Base-by-base conservation (phyloP, 2,797 vertebrate species). In the Iguana delicatissima region DNA sequence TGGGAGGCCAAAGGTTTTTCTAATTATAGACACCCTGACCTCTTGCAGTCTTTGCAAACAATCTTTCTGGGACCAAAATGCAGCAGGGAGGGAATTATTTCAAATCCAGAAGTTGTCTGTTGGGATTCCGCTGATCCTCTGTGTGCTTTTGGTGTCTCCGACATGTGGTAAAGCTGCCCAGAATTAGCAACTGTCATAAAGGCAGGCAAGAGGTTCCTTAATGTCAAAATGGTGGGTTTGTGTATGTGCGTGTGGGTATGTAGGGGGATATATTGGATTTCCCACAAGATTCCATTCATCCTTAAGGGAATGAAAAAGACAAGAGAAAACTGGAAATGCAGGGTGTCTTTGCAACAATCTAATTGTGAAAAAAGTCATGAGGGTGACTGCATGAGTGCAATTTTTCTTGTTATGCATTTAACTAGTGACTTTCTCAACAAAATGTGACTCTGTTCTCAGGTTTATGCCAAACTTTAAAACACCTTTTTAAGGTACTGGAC, bases 1-100 rank as follows among this genome's bases (percentile, higher is more conserved):
- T 93, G 95, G 95, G 94, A 96, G 95, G 91, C 87, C 92, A 94
- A 90, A 64, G 87, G 91, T 90, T 77, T 89, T 95, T 94, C 94
- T 93, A 95, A 96, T 95, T 95, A 94, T 95, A 96, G 94, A 38
- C 52, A 42, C n/a, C 32, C 18, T 0, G 59, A 62, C 69, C 32
- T 0, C 74, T 89, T 85, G 93, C 93, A 88, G 4, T 84, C 77
- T 91, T 64, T 91, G 89, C 87, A 55, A 91, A 83, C 85, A 90
- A 90, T 92, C 92, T 93, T 86, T 42, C 89, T 73, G 92, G 91
- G 91, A 80, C 88, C 59, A 38, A 90, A 86, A 18, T 0, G 59
- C 42, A 0, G 1, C 76, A 82, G 67, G 12, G 29, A 85, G 86
- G 81, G 83, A 73, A 0, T 79, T 57, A 83, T 80, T 93, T 92